A percentile compares a stretch with the other conserved stretches of the same genome.
Conservation (phyloP, 37 sponge, comb jelly and placozoan species). For the Eunapius fragilis region DNA sequence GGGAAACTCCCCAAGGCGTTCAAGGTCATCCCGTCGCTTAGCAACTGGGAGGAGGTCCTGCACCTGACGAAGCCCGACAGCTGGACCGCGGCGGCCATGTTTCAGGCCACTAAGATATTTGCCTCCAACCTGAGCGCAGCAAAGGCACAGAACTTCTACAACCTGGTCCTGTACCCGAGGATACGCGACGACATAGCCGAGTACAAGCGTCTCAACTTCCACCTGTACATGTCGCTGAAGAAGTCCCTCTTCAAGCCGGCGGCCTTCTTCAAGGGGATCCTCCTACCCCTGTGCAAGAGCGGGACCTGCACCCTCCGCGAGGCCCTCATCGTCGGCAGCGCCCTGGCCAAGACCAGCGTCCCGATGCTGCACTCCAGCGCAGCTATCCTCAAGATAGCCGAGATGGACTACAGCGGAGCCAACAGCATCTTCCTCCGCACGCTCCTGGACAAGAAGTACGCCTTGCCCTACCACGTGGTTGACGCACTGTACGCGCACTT, state of each 20-base stretch:
- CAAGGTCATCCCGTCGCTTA: slow-evolving; percentile 91
- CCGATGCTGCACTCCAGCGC: slow-evolving; percentile 96
- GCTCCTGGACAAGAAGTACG: slow-evolving; percentile 95
- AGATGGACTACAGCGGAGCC: slow-evolving; percentile 96
- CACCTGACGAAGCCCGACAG: slow-evolving; percentile 86
- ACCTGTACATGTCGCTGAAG: slow-evolving; percentile 95
- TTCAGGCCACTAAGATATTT: slow-evolving; percentile 94
- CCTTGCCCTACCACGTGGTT: slow-evolving; percentile 92
- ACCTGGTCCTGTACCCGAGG: slow-evolving; percentile 91
- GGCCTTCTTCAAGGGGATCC: slow-evolving; percentile 98
- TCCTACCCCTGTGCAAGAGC: slow-evolving; percentile 88
- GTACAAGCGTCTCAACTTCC: slow-evolving; percentile 93
- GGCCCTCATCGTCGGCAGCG: slow-evolving; percentile 95
- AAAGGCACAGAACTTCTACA: slow-evolving; percentile 92
- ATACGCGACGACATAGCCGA: slow-evolving; percentile 98
- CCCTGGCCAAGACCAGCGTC: slow-evolving; percentile 83
- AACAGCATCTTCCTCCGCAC: slow-evolving; percentile 93
- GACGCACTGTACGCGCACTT: slow-evolving; percentile 92
- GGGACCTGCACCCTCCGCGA: slow-evolving; percentile 94
- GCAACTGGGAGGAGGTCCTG: slow-evolving; percentile 96
- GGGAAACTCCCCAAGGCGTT: slow-evolving; percentile 98
- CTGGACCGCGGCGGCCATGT: slow-evolving; percentile 98
- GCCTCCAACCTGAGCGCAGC: slow-evolving; percentile 83
- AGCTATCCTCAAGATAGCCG: slow-evolving; percentile 93
- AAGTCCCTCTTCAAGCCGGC: slow-evolving; percentile 97